These are phyloP conservation scores for Lagocephalus sceleratus DNA, from an alignment of 2,797 vertebrate species.

Conservation along the genomic window DNA sequence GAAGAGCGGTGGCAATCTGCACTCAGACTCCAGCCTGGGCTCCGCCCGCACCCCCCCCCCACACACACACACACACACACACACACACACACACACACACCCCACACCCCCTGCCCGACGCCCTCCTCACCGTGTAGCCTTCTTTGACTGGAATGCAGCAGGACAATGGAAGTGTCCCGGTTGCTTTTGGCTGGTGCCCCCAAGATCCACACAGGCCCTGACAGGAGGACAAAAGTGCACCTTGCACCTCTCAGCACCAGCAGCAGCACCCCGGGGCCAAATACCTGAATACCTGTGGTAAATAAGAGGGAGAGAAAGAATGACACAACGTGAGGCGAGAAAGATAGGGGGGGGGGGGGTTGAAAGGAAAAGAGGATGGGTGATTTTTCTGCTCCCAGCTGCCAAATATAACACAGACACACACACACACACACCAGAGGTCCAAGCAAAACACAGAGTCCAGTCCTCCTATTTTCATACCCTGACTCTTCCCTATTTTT, in stretches of 20 bases:
- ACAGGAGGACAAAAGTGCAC: conserved; percentile 81
- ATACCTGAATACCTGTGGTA: conserved; percentile 73
- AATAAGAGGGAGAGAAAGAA: conserved; percentile 29
- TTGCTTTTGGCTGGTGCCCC: conserved; percentile 45
- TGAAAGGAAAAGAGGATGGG: conserved; percentile 17
- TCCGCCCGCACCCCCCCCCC: conserved; percentile 21
- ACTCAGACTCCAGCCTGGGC: conserved; percentile 29
- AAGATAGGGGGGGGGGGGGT: conserved; percentile 12
- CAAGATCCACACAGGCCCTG: conserved; percentile 68
- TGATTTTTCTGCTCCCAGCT: conserved; percentile 35
- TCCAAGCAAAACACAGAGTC: conserved; percentile 36
- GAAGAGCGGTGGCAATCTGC: conserved; percentile 43
- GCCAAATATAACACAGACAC: conserved; percentile 42
- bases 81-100: too few species aligned
- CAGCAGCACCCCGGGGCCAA: conserved; percentile 54
- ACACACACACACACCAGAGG: conserved; percentile 12
- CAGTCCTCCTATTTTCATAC: conserved; percentile 9
- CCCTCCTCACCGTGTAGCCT: conserved; percentile 42
- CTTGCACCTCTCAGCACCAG: conserved; percentile 72
- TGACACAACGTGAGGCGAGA: conserved; percentile 37
- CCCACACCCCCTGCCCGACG: not conserved
- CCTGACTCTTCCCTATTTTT: not conserved
- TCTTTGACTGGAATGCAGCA: conserved; percentile 66
- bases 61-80: too few species aligned
- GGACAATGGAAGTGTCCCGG: conserved; percentile 70